These are phyloP conservation scores for Drosophila sechellia DNA, from an alignment of 1,140 invertebrate species.

Conservation along the genomic window DNA sequence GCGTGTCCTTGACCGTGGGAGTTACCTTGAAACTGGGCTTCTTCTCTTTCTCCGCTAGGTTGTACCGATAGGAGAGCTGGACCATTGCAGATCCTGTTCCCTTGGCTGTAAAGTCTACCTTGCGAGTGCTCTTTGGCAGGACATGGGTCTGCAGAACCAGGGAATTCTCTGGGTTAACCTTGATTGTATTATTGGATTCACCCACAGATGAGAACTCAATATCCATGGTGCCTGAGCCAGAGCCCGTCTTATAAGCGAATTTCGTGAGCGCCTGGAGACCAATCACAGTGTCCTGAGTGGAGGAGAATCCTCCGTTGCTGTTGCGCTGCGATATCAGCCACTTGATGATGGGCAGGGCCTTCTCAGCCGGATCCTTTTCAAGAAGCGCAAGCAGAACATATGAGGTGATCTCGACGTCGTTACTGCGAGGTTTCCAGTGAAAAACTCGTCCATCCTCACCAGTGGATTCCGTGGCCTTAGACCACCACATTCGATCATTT, in stretches of 20 bases:
- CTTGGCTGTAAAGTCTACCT: constrained; percentile 87
- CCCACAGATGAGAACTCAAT: constrained; percentile 57
- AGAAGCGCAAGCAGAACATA: constrained; percentile 89
- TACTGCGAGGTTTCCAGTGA: constrained; percentile 85
- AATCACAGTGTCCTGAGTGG: constrained; percentile 89
- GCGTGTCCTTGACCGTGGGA: constrained; percentile 90
- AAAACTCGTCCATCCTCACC: neutral
- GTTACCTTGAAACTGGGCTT: constrained; percentile 92
- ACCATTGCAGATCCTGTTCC: constrained; percentile 92
- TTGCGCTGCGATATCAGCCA: constrained; percentile 92
- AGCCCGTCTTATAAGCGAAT: constrained; percentile 85
- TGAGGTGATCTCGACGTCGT: constrained; percentile 91
- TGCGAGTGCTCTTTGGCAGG: constrained; percentile 58
- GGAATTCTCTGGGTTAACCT: constrained; percentile 83
- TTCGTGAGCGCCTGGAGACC: constrained; percentile 88
- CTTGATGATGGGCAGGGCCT: constrained; percentile 86
- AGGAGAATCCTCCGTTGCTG: constrained; percentile 90
- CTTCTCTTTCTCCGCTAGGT: constrained; percentile 92
- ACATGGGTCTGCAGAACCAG: constrained; percentile 85
- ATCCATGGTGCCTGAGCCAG: constrained; percentile 65
- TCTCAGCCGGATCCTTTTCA: constrained; percentile 86
- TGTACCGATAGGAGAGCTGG: constrained; percentile 92
- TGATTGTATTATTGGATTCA: constrained; percentile 74
- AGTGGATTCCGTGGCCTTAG: constrained; percentile 73
- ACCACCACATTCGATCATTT: constrained; percentile 75